Conservation (phyloP, 2,888 invertebrate genomes). For the Latrodectus elegans region DNA sequence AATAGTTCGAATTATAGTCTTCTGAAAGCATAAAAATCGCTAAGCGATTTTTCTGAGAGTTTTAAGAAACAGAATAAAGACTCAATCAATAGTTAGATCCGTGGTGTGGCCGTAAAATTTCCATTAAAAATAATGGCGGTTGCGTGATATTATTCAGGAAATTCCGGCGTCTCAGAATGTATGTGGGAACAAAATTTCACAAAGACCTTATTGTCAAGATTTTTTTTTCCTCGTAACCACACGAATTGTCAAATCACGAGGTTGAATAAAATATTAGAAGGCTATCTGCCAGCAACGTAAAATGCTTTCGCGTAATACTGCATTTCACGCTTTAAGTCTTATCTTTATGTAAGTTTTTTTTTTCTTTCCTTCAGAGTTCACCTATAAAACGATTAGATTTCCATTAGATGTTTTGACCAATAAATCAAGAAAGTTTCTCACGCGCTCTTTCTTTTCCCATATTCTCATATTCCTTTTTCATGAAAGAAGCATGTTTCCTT, state of each 20-base stretch:
- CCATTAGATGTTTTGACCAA: too few species aligned
- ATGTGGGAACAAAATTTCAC: constrained; percentile 34
- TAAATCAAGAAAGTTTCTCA: too few species aligned
- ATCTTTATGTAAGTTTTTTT: too few species aligned
- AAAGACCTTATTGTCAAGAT: constrained; percentile 21
- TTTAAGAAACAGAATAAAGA: neutral
- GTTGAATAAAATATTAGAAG: constrained; percentile 3
- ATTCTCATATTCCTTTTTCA: too few species aligned
- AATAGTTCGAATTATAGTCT: too few species aligned
- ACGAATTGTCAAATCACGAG: neutral
- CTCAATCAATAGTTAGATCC: neutral
- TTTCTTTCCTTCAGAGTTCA: too few species aligned
- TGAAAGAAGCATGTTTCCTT: too few species aligned
- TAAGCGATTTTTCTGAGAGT: neutral
- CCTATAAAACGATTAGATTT: too few species aligned
- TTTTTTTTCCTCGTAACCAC: neutral
- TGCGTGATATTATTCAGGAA: constrained; percentile 39
- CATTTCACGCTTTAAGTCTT: neutral
- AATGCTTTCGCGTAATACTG: neutral
- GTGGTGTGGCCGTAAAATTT: constrained; percentile 17
- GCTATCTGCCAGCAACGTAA: neutral
- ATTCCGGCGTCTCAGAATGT: constrained; percentile 16
- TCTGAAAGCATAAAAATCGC: neutral
- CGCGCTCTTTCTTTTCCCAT: too few species aligned
- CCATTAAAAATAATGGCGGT: constrained; percentile 48